phyloP scores from a whole-genome alignment of 2,113 vertebrate species.

The Dipodomys spectabilis region DNA sequence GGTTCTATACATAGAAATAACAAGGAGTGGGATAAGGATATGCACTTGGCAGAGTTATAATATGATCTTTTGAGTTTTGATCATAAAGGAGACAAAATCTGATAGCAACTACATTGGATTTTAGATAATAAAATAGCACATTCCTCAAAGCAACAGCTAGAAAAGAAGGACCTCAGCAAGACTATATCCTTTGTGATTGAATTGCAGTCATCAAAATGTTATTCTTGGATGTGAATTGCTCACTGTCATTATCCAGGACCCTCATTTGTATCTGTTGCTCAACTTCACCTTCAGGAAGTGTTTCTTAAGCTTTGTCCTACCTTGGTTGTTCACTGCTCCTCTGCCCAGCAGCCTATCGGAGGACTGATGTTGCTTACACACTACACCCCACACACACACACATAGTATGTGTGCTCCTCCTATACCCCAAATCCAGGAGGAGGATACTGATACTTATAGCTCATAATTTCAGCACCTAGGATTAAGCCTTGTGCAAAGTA shows the following conservation, averaged over 20 bases:
- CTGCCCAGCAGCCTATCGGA: not conserved
- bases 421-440: not conserved
- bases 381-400: not conserved
- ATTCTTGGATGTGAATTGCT: not conserved
- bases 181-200: not conserved
- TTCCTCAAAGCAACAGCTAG: constrained; percentile 21
- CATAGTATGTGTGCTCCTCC: not conserved
- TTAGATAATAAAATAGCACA: constrained; percentile 19
- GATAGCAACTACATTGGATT: not conserved
- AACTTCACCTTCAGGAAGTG: not conserved
- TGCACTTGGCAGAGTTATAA: not conserved
- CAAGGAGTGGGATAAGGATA: not conserved
- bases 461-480: not conserved
- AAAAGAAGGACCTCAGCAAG: not conserved
- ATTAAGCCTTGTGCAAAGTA: too few relatives aligned
- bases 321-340: not conserved
- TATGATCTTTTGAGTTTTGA: constrained; percentile 34
- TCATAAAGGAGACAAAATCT: constrained; percentile 12
- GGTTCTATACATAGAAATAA: constrained; percentile 32
- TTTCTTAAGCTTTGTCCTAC: not conserved
- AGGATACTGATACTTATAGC: rapidly evolving
- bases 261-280: not conserved
- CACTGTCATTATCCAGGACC: not conserved
- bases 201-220: not conserved
- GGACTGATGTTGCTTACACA: not conserved